These are phyloP conservation scores for Anaspis maculata DNA, from an alignment of 2,888 invertebrate genomes.

Conservation along the genomic window DNA sequence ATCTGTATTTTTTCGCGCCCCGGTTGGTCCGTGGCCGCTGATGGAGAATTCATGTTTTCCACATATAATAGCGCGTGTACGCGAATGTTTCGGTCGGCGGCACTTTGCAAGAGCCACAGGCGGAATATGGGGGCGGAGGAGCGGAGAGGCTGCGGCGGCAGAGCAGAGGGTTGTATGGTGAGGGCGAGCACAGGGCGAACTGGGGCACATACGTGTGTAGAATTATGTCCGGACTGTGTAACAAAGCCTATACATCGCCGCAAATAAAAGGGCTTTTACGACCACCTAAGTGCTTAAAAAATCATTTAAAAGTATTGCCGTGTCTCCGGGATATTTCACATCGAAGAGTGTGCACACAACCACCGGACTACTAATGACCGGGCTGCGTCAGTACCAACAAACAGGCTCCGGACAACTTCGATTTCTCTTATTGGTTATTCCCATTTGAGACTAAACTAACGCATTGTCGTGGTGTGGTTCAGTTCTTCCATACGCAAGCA, in stretches of 20 bases:
- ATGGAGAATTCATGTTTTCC: constrained; percentile 33
- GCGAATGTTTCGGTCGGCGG: constrained; percentile 25
- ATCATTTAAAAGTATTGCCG: constrained; percentile 18
- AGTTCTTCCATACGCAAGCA: no score
- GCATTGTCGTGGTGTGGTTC: no score
- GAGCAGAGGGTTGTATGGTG: constrained; percentile 1
- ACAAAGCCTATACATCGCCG: constrained; percentile 19
- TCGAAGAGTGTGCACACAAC: constrained; percentile 2
- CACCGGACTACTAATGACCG: constrained; percentile 4
- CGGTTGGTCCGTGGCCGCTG: constrained; percentile 20
- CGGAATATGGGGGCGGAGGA: constrained; percentile 3
- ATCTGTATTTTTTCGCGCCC: constrained; percentile 20
- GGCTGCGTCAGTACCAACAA: no score
- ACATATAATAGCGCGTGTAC: constrained; percentile 28
- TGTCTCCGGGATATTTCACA: constrained; percentile 8
- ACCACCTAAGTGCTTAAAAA: constrained; percentile 19
- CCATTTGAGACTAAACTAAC: no score
- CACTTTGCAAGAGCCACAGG: constrained; percentile 22
- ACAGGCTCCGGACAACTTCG: no score
- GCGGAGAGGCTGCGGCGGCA: constrained; percentile 9
- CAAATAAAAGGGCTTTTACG: constrained; percentile 19
- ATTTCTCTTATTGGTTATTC: no score
- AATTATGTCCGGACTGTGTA: constrained; percentile 18
- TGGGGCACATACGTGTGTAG: constrained; percentile 19
- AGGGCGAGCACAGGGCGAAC: constrained; percentile 7